Base-by-base conservation (phyloP, 2,113 vertebrate genomes). In the Saccopteryx bilineata region DNA sequence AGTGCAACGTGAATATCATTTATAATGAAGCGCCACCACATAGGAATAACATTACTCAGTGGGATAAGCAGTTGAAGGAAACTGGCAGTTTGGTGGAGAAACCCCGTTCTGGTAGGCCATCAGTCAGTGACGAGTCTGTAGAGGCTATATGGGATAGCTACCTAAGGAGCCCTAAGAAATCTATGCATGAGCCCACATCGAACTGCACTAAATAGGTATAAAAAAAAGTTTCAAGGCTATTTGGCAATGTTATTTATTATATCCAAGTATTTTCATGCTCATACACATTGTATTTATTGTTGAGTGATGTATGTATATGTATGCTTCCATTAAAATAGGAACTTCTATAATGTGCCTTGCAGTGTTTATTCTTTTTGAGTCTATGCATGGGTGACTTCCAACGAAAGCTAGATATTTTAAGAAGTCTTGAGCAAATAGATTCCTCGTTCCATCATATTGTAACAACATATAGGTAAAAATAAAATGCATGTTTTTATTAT, bases 281-380 rank as follows among this genome's bases (percentile, higher is more conserved):
- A 80, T 2, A 33, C 13, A 76, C 7, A 33, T 31, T 31, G 23
- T 90, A 61, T 63, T 82, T 90, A 90, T 23, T 14, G 9, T 31
- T 87, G 33, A 11, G 33, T 54, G 52, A 81, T 69, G 17, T 82
- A 90, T 79, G 87, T 60, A 82, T 11, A 61, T 90, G n/a, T 26
- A n/a, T 80, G 65, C 75, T 93, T 93, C 31, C 56, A 94, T 58
- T 89, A 63, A 92, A 96, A 87, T 50, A 90, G 68, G 66, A 90
- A 95, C 0, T 14, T 39, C 48, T 4, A 28, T 66, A 50, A 63
- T 69, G 12, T 78, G 3, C 11, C 61, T 89, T 92, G 11, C 93
- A 61, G 24, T n/a, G 75, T 79, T 89, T 39, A 90, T 69, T 90
- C 56, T 87, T 12, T 79, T 87, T 87, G 50, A 94, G 87, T 94